These are phyloP conservation scores for Ellobium chinense DNA, from an alignment of 2,888 invertebrate species.

Conservation along the genomic window DNA sequence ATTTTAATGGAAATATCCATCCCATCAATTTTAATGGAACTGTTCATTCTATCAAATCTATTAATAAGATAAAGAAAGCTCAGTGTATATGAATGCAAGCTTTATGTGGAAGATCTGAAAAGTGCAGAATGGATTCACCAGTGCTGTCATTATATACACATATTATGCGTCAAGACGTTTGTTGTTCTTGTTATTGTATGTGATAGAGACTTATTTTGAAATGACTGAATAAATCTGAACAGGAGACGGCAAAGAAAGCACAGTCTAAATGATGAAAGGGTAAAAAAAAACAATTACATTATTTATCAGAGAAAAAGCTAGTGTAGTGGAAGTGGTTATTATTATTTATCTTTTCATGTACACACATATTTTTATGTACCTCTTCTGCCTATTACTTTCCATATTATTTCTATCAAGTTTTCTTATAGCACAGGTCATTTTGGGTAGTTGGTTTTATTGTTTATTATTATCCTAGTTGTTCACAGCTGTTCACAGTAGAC, in stretches of 20 bases:
- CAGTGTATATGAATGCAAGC: no score
- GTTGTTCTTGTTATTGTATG: no score
- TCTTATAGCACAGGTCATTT: neutral
- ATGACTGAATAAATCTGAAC: slow-evolving; percentile 6
- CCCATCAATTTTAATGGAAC: no score
- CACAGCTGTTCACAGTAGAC: no score
- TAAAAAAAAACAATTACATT: neutral
- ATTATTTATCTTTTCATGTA: neutral
- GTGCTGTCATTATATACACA: no score
- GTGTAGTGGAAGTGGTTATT: neutral
- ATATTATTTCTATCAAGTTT: neutral
- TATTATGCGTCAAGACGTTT: no score
- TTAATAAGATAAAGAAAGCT: no score
- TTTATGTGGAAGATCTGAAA: no score
- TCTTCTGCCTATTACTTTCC: neutral
- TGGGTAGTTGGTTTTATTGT: slow-evolving; percentile 2
- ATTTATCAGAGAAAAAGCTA: neutral
- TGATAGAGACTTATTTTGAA: slow-evolving; percentile 3
- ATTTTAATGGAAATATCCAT: no score
- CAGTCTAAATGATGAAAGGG: slow-evolving; percentile 34
- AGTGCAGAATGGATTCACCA: no score
- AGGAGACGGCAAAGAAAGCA: slow-evolving; percentile 38
- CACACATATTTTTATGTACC: neutral
- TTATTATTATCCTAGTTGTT: neutral
- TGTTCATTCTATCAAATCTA: no score